Percentiles rank a stretch among this genome's conserved stretches.
phyloP scores from a whole-genome alignment of 2,113 vertebrate species.

The Callaeas wilsoni region DNA sequence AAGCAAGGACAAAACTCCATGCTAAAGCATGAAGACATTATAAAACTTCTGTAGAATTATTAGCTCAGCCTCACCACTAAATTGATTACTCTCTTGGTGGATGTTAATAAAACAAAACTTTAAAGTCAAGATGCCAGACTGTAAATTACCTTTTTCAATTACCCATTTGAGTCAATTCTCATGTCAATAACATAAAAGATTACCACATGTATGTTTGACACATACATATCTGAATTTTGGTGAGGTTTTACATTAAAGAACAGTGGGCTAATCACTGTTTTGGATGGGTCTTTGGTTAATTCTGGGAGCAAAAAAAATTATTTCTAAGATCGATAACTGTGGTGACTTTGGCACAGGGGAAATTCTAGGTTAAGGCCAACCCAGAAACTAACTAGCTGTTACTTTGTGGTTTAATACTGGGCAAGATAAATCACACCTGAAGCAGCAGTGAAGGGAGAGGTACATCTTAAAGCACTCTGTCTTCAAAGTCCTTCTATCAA shows the following conservation, averaged over 20 bases:
- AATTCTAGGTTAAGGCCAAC: conserved; percentile 11
- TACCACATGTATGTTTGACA: conserved; percentile 52
- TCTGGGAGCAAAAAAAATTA: not conserved
- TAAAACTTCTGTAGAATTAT: conserved; percentile 64
- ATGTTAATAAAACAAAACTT: conserved; percentile 67
- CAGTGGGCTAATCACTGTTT: conserved; percentile 56
- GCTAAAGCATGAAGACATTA: conserved; percentile 41
- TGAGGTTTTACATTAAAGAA: conserved; percentile 41
- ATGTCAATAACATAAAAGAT: conserved; percentile 64
- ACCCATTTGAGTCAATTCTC: conserved; percentile 65
- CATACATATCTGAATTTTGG: conserved; percentile 37
- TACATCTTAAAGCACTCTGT: not conserved
- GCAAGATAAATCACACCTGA: not conserved
- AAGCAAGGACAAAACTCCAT: conserved; percentile 63
- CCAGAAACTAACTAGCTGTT: not conserved
- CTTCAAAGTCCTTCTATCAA: not conserved
- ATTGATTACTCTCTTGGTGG: conserved; percentile 68
- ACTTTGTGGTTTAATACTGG: not conserved
- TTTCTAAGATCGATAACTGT: conserved; percentile 9
- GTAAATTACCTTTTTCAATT: conserved; percentile 71
- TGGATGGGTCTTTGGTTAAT: conserved; percentile 55
- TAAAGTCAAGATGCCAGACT: conserved; percentile 67
- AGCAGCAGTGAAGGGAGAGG: not conserved
- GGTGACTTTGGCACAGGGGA: conserved; percentile 48
- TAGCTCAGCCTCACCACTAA: conserved; percentile 64